phyloP scores from a whole-genome alignment of 2,797 vertebrate genomes.

The Nannoperca obscura region DNA sequence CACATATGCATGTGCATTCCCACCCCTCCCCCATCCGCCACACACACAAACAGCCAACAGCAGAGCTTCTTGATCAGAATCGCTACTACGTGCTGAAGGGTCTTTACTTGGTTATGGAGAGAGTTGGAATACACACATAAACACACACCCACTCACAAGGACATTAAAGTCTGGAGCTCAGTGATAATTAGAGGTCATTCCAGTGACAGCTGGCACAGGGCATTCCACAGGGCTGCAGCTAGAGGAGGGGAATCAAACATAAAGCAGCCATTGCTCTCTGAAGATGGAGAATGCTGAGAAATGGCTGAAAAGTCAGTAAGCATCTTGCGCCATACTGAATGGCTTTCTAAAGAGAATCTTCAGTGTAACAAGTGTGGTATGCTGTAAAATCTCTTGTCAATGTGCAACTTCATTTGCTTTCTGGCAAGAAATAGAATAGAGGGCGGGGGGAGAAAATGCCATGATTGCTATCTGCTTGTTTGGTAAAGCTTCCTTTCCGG shows the following conservation, averaged over 20 bases:
- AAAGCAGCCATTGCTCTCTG: constrained; percentile 26
- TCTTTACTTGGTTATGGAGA: constrained; percentile 70
- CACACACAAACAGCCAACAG: constrained; percentile 38
- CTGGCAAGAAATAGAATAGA: constrained; percentile 20
- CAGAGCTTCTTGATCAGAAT: constrained; percentile 57
- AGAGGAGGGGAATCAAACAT: constrained; percentile 34
- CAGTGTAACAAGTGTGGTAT: constrained; percentile 41
- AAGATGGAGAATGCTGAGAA: constrained; percentile 52
- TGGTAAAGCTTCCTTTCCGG: constrained; percentile 19
- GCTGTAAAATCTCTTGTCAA: constrained; percentile 57
- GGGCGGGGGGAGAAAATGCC: not conserved
- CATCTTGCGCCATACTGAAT: constrained; percentile 24
- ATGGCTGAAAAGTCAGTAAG: constrained; percentile 36
- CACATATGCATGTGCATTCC: constrained; percentile 4
- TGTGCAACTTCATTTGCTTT: constrained; percentile 50
- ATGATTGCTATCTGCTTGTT: constrained; percentile 40
- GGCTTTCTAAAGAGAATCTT: constrained; percentile 54
- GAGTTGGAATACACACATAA: constrained; percentile 65
- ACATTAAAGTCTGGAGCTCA: constrained; percentile 70
- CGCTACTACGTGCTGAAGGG: constrained; percentile 54
- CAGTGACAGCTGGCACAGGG: constrained; percentile 69
- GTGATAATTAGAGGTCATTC: constrained; percentile 76
- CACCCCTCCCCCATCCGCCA: not conserved
- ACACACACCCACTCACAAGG: constrained; percentile 65
- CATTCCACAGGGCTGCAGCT: constrained; percentile 41